phyloP scores from a whole-genome alignment of 2,888 invertebrate genomes.

The Ptychoptera albimana region DNA sequence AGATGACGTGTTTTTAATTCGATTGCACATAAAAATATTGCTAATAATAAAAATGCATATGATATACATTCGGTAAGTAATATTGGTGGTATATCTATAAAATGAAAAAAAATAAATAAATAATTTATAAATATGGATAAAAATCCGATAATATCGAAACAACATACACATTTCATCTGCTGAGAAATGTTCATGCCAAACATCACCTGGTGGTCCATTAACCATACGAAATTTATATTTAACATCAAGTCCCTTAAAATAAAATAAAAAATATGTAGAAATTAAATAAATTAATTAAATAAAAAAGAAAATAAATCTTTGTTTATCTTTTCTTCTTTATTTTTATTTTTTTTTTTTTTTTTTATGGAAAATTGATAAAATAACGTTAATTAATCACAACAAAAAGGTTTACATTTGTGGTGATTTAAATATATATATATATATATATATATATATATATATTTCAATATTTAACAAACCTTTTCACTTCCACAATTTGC shows the following conservation, averaged over 20 bases:
- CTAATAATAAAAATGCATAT: conserved; percentile 53
- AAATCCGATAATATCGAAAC: neutral
- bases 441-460: no score
- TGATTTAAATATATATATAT: no score
- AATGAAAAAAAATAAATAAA: conserved; percentile 7
- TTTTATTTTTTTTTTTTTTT: no score
- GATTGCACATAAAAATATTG: conserved; percentile 57
- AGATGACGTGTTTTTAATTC: conserved; percentile 64
- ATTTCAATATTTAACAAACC: no score
- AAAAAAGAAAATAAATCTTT: no score
- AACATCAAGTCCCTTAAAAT: conserved; percentile 52
- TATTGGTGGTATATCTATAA: conserved; percentile 72
- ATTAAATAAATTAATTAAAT: conserved; percentile 19
- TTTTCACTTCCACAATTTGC: conserved; percentile 56
- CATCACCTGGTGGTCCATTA: conserved; percentile 63
- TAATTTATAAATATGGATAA: neutral
- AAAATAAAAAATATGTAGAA: no score
- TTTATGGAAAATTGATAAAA: no score
- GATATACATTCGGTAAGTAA: conserved; percentile 57
- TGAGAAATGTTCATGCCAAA: conserved; percentile 82
- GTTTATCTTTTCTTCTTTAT: no score
- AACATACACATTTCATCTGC: conserved; percentile 87
- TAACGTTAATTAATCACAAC: no score
- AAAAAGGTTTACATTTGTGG: no score
- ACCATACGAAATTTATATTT: conserved; percentile 75